Evolutionary conservation across 1,140 invertebrate species (phyloP), one percentile per base, ranked within the genome.

Genomic region (Drosophila sulfurigaster): DNA sequence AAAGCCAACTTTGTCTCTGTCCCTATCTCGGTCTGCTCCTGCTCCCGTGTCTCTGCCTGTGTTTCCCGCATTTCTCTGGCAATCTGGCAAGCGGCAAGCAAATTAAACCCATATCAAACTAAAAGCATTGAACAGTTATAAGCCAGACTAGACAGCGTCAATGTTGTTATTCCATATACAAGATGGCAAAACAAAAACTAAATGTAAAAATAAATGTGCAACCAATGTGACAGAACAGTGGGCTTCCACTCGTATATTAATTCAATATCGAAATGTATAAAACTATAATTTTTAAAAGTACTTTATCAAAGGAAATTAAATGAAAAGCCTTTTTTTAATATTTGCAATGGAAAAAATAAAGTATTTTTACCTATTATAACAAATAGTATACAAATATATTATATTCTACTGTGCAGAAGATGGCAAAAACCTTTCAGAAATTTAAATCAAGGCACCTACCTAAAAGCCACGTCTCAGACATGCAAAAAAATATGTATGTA

Each of bases 61-160:
- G 11, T 41, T 10, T 10, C 10, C 11, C 20, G 16, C 48, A 25
- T 13, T 11, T 7, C 38, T 43, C 4, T 25, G 76, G 32, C 57
- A 60, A 43, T 67, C 49, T 25, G 28, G 32, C 8, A 69, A 52
- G 63, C 64, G 49, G 75, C 65, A 74, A 71, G 78, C 75, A 66
- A 87, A 88, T 87, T 77, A 80, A 75, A 75, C 83, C 83, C 83
- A 75, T 82, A 82, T 88, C 79, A 80, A 88, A 71, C 70, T 82
- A 76, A 73, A 80, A 80, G 79, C 69, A 80, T 87, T 82, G 83
- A 87, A 79, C 77, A 68, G 79, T 72, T 70, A 72, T 80, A 82
- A 80, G 65, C 79, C 82, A 32, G 58, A 32, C 72, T 75, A 79
- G 75, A 82, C 82, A 45, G 59, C 16, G 43, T 63, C 57, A 20